These are phyloP conservation scores for Muschampia plurimacula DNA, from an alignment of 2,888 invertebrate species.

Conservation along the genomic window DNA sequence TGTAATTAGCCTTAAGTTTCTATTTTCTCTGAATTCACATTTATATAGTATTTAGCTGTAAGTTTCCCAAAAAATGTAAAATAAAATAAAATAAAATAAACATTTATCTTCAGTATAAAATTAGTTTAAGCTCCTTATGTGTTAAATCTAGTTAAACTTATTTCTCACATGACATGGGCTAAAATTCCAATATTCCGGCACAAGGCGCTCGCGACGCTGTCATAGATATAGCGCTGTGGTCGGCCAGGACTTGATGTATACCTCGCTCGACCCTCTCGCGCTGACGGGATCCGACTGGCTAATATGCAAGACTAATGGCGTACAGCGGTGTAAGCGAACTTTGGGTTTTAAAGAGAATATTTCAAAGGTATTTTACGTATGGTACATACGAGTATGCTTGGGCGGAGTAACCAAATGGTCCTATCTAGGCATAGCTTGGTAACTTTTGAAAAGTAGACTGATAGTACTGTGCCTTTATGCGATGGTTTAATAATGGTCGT, in stretches of 20 bases:
- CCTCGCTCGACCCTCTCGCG: slow-evolving; percentile 25
- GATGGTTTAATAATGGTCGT: neutral
- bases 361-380: neutral
- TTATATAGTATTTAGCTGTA: too few species aligned
- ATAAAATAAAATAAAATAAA: too few species aligned
- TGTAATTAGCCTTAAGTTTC: too few species aligned
- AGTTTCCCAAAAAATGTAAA: too few species aligned
- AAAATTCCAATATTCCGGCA: slow-evolving; percentile 25
- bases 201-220: slow-evolving; percentile 10
- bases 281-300: slow-evolving; percentile 22
- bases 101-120: too few species aligned
- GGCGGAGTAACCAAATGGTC: neutral
- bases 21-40: too few species aligned
- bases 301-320: slow-evolving; percentile 20
- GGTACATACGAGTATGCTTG: neutral
- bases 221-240: slow-evolving; percentile 30
- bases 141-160: neutral
- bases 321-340: neutral
- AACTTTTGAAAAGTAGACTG: neutral
- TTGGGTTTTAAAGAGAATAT: neutral
- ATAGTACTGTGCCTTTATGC: too few species aligned
- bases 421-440: neutral
- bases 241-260: slow-evolving; percentile 30
- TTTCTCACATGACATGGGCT: neutral
- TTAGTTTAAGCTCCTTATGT: too few species aligned